Conservation (phyloP, 2,888 invertebrate species). For the Opisthograptis luteolata region DNA sequence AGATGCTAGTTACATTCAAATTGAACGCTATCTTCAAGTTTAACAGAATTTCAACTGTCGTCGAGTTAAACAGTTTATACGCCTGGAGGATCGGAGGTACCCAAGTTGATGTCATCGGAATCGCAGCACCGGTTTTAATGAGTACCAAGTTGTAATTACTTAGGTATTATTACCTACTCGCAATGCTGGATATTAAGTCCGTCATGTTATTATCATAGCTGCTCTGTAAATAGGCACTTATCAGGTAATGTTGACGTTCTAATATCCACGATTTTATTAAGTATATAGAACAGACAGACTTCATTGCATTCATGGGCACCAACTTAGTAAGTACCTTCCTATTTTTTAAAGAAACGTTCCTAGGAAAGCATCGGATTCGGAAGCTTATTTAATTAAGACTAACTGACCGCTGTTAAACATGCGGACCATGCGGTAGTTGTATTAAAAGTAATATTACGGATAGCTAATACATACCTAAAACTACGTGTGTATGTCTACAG, state of each 20-base stretch:
- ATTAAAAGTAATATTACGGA: too few species aligned
- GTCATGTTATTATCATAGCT: slow-evolving; percentile 11
- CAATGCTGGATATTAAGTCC: slow-evolving; percentile 19
- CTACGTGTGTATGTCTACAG: too few species aligned
- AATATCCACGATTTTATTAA: background rate
- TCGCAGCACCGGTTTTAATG: slow-evolving; percentile 33
- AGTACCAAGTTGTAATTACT: slow-evolving; percentile 26
- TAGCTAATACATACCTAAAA: too few species aligned
- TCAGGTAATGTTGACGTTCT: background rate
- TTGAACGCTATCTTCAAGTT: background rate
- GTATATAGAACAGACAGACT: too few species aligned
- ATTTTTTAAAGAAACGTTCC: too few species aligned
- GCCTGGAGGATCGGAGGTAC: background rate
- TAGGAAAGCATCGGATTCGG: too few species aligned
- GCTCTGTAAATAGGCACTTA: slow-evolving; percentile 7
- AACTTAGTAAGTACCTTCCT: too few species aligned
- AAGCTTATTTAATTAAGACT: too few species aligned
- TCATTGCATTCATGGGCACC: too few species aligned
- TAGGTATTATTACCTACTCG: slow-evolving; percentile 29
- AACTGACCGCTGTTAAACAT: too few species aligned
- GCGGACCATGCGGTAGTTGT: too few species aligned
- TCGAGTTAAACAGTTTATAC: too few species aligned
- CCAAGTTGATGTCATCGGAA: slow-evolving; percentile 34
- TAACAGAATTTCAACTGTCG: background rate
- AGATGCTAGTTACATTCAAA: background rate